Evolutionary conservation across 2,888 invertebrate species (phyloP), one percentile per base, ranked within the genome.

Genomic region (Eretmocerus hayati): DNA sequence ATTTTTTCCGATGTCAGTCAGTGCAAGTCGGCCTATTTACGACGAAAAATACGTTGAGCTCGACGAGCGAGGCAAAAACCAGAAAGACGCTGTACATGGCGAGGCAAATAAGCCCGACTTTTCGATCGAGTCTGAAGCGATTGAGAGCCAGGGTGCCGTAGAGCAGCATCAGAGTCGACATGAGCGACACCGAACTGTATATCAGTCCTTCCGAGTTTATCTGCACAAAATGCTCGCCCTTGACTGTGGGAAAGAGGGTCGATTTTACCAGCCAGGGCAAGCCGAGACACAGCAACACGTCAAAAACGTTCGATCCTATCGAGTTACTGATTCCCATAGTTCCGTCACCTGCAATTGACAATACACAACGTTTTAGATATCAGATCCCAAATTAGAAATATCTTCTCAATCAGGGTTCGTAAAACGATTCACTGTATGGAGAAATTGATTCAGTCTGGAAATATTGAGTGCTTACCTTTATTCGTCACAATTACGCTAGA

Each of bases 401-500:
- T n/a, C n/a, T n/a, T n/a, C n/a, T n/a, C n/a, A n/a, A n/a, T n/a
- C n/a, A n/a, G n/a, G n/a, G n/a, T n/a, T n/a, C n/a, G n/a, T n/a
- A n/a, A n/a, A n/a, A n/a, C n/a, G n/a, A n/a, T n/a, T n/a, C n/a
- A n/a, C n/a, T n/a, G n/a, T n/a, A n/a, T n/a, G n/a, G n/a, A n/a
- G n/a, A n/a, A n/a, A n/a, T n/a, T n/a, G n/a, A n/a, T n/a, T n/a
- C n/a, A n/a, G n/a, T n/a, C n/a, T n/a, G n/a, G n/a, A n/a, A n/a
- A n/a, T n/a, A 22, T 30, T 13, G 9, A 19, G 13, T 33, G 37
- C 46, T 65, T 74, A 79, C 87, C 90, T 78, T 87, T 86, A 62
- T 82, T 82, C 3, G 89, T 84, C 1, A 91, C 90, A 41, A 90
- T 80, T 8, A 90, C 81, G 65, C 88, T 88, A 30, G 90, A 86